Evolutionary conservation across 1,140 invertebrate genomes (phyloP).

Genomic region (Polypedilum pembai): DNA sequence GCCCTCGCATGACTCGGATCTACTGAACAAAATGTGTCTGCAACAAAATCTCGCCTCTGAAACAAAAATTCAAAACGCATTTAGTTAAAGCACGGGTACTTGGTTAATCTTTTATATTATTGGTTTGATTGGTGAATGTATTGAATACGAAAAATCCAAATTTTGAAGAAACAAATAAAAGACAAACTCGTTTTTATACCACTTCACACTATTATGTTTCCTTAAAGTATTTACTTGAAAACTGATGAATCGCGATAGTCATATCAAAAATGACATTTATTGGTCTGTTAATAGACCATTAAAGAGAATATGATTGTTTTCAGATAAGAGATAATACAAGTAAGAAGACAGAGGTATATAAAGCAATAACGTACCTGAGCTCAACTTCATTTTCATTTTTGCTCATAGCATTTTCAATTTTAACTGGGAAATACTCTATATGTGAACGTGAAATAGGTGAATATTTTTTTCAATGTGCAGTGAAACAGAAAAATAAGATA

Average conservation of each 20-base stretch:
- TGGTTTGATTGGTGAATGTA: neutral
- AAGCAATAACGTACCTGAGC: neutral
- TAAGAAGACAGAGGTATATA: neutral
- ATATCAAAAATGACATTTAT: conserved; percentile 19
- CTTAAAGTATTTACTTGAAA: neutral
- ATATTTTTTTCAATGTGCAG: neutral
- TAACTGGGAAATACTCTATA: neutral
- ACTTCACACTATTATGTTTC: neutral
- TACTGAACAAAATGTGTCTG: neutral
- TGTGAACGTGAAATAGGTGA: neutral
- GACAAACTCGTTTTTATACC: neutral
- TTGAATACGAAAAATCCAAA: neutral
- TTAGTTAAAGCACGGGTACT: neutral
- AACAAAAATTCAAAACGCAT: neutral
- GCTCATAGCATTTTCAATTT: neutral
- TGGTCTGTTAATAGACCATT: neutral
- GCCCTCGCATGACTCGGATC: conserved; percentile 45
- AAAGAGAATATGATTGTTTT: conserved; percentile 3
- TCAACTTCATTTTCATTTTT: neutral
- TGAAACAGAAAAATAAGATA: too few species aligned
- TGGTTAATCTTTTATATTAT: neutral
- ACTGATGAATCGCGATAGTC: conserved; percentile 1
- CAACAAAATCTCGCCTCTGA: neutral
- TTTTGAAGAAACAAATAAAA: neutral
- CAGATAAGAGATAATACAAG: conserved; percentile 5